phyloP scores from a whole-genome alignment of 2,888 invertebrate species.

The Bedellia somnulentella region DNA sequence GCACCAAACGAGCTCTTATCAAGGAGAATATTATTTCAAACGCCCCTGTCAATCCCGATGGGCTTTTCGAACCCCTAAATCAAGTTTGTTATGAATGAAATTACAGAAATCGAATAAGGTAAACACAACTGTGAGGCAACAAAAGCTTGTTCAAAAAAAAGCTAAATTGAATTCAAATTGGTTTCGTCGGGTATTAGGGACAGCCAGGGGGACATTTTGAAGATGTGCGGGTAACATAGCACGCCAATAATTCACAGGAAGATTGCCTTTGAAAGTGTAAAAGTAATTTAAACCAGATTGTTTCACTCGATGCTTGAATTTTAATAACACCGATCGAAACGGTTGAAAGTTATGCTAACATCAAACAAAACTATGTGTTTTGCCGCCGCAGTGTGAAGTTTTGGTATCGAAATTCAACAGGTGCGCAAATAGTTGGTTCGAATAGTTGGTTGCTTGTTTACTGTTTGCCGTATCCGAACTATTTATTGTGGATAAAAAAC shows the following conservation, averaged over 20 bases:
- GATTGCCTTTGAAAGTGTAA: no score
- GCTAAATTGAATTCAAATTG: conserved; percentile 62
- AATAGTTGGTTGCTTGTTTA: no score
- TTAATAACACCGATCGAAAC: no score
- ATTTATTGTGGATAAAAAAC: no score
- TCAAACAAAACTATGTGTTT: no score
- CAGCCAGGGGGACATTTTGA: conserved; percentile 47
- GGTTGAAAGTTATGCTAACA: no score
- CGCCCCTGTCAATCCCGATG: conserved; percentile 57
- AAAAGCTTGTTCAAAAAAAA: conserved; percentile 58
- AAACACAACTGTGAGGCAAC: conserved; percentile 60
- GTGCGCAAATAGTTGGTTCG: conserved; percentile 22
- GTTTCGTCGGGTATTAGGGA: conserved; percentile 58
- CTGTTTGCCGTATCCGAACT: no score
- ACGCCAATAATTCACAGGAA: conserved; percentile 45
- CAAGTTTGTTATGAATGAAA: conserved; percentile 63
- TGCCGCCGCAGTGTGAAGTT: conserved; percentile 2
- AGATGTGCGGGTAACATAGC: conserved; percentile 36
- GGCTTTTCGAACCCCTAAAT: conserved; percentile 56
- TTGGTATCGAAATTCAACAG: conserved; percentile 22
- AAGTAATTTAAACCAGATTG: no score
- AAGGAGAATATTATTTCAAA: conserved; percentile 62
- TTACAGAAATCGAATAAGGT: conserved; percentile 63
- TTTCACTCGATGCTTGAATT: no score
- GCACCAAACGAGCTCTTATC: conserved; percentile 47